phyloP scores from a whole-genome alignment of 2,113 vertebrate species.

The Aythya baeri region DNA sequence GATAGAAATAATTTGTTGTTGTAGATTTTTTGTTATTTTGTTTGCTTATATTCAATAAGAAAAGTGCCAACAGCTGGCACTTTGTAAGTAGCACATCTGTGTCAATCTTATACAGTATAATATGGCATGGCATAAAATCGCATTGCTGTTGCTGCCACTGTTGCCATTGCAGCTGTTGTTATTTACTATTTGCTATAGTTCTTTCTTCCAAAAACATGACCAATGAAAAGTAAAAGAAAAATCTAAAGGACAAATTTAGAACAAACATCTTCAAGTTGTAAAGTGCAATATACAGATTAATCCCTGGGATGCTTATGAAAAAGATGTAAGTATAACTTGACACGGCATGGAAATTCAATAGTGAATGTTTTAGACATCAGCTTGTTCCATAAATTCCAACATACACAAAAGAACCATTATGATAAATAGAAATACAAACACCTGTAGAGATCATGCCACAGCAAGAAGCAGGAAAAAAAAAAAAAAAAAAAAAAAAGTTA shows the following conservation, averaged over 20 bases:
- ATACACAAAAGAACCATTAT: not conserved
- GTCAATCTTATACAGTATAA: not conserved
- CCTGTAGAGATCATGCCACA: not conserved
- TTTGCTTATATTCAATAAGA: not conserved
- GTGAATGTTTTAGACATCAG: accelerated
- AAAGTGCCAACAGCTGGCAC: not conserved
- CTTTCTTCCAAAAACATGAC: not conserved
- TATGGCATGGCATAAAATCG: not conserved
- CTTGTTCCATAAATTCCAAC: not conserved
- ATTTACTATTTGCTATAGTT: not conserved
- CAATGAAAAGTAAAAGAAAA: not conserved
- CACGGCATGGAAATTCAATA: not conserved
- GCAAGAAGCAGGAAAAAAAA: not conserved
- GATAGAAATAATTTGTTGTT: not conserved
- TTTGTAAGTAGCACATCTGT: constrained; percentile 7
- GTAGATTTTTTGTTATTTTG: not conserved
- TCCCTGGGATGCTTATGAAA: not conserved
- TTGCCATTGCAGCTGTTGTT: constrained; percentile 39
- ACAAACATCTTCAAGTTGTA: not conserved
- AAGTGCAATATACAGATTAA: not conserved
- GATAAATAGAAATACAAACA: not conserved
- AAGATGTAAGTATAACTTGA: not conserved
- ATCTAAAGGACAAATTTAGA: not conserved
- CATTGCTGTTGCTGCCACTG: not conserved
- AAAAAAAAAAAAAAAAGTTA: not conserved